Evolutionary conservation across 2,113 vertebrate species (phyloP).

Genomic region (Cyprinus carpio): DNA sequence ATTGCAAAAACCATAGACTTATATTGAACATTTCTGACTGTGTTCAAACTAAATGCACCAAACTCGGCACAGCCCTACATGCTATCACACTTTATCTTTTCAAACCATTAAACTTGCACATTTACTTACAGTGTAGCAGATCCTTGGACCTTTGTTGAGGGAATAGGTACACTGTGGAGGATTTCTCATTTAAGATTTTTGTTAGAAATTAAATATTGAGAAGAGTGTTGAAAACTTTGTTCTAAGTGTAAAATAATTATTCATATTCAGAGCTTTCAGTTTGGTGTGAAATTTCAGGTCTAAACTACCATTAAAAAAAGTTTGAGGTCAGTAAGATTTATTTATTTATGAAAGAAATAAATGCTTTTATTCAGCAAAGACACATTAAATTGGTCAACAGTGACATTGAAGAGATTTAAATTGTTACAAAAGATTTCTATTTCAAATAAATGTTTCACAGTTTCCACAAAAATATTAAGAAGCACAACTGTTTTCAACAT

Average conservation of each 20-base stretch:
- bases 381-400: too few relatives aligned
- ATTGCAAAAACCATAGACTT: background rate
- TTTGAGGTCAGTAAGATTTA: background rate
- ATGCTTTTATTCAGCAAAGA: too few relatives aligned
- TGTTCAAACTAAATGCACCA: background rate
- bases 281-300: background rate
- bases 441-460: too few relatives aligned
- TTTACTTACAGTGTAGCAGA: background rate
- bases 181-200: background rate
- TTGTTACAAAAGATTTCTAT: too few relatives aligned
- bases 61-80: background rate
- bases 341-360: too few relatives aligned
- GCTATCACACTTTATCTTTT: background rate
- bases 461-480: too few relatives aligned
- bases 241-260: too few relatives aligned
- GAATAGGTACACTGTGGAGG: background rate
- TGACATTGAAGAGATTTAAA: too few relatives aligned
- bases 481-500: too few relatives aligned
- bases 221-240: too few relatives aligned
- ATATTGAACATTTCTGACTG: background rate
- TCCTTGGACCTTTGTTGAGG: background rate
- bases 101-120: background rate
- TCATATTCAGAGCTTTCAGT: too few relatives aligned
- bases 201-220: too few relatives aligned
- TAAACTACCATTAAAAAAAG: background rate